Conservation (phyloP, 2,797 vertebrate genomes). For the Numenius phaeopus region DNA sequence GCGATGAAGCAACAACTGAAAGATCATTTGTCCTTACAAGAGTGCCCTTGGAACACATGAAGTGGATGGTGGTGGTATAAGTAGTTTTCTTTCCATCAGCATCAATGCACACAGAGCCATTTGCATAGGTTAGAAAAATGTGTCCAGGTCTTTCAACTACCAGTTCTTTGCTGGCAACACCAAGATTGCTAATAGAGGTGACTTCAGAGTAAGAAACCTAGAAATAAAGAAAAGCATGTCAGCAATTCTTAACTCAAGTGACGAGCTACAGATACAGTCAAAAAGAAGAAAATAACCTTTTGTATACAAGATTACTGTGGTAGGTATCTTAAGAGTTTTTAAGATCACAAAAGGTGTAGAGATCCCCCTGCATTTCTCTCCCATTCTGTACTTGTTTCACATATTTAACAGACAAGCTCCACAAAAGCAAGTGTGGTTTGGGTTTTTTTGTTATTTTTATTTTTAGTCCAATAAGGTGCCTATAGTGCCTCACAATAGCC, state of each 20-base stretch:
- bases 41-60: constrained; percentile 85
- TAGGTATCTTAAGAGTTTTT: background rate
- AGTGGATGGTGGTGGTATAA: constrained; percentile 89
- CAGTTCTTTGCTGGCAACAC: constrained; percentile 85
- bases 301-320: too few relatives aligned
- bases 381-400: background rate
- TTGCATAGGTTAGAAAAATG: constrained; percentile 88
- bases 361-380: background rate
- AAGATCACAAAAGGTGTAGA: background rate
- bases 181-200: constrained; percentile 90
- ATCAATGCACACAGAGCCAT: constrained; percentile 85
- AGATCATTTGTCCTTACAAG: constrained; percentile 80
- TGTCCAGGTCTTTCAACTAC: constrained; percentile 82
- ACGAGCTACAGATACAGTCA: background rate
- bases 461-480: background rate
- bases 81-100: constrained; percentile 75
- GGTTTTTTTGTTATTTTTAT: background rate
- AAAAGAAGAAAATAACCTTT: background rate
- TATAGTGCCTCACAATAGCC: background rate
- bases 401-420: background rate
- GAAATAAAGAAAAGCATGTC: background rate
- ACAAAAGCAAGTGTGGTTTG: background rate
- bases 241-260: background rate
- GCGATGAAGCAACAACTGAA: background rate
- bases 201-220: constrained; percentile 82